Conservation (phyloP, 2,113 vertebrate genomes). For the Pluvianellus socialis region DNA sequence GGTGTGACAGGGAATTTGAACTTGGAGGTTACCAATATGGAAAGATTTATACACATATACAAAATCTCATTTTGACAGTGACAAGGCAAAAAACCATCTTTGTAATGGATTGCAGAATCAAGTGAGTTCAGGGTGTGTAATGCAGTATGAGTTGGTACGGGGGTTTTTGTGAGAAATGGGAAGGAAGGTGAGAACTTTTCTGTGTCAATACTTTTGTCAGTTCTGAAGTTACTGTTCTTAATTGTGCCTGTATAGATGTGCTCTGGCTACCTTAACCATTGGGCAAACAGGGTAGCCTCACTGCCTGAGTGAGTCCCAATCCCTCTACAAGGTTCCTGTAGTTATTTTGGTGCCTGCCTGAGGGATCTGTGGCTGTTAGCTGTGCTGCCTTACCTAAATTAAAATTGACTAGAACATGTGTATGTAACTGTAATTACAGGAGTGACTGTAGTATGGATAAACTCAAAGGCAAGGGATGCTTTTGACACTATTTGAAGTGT, state of each 20-base stretch:
- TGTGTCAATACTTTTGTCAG: background rate
- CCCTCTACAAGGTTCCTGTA: background rate
- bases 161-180: accelerated
- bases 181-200: background rate
- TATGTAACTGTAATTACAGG: background rate
- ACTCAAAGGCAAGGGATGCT: background rate
- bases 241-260: background rate
- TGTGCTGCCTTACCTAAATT: background rate
- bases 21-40: background rate
- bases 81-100: background rate
- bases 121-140: background rate
- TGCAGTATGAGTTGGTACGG: too few species aligned
- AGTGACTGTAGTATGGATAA: background rate
- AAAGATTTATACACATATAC: background rate
- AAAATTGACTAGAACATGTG: background rate
- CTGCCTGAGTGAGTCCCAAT: background rate
- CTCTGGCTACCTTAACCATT: background rate
- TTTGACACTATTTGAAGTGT: background rate
- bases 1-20: background rate
- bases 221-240: background rate
- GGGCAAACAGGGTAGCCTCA: background rate
- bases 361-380: background rate
- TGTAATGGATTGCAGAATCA: background rate
- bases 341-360: background rate
- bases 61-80: background rate